Evolutionary conservation across 2,113 vertebrate species (phyloP).

Genomic region (Microcebus lehilahytsara): DNA sequence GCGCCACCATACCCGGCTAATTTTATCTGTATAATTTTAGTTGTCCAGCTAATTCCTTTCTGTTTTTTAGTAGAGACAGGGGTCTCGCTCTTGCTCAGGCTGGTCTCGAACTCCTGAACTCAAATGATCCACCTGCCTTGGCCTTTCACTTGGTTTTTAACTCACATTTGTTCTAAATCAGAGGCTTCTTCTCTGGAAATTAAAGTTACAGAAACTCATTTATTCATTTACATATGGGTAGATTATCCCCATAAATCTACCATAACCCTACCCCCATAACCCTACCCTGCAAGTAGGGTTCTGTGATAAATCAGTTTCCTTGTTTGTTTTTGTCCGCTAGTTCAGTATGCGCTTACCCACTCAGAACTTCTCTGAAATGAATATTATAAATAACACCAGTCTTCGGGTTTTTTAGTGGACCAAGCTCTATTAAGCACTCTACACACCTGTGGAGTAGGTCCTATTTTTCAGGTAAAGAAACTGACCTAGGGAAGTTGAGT

Average conservation of each 20-base stretch:
- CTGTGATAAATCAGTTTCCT: neutral
- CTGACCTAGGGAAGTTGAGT: neutral
- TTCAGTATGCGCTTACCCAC: neutral
- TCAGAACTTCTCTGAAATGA: neutral
- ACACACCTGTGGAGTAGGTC: neutral
- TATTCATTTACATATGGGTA: neutral
- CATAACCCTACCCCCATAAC: too few relatives aligned
- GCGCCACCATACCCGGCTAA: too few relatives aligned
- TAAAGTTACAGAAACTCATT: neutral
- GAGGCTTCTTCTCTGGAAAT: conserved; percentile 18
- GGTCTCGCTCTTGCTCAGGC: too few relatives aligned
- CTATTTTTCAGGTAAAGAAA: neutral
- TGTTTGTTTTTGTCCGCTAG: neutral
- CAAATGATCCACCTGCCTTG: too few relatives aligned
- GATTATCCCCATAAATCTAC: neutral
- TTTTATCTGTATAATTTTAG: too few relatives aligned
- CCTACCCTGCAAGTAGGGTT: neutral
- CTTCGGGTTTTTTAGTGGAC: neutral
- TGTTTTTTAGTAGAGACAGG: too few relatives aligned
- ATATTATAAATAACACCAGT: neutral
- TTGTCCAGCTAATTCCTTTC: too few relatives aligned
- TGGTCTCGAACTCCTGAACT: too few relatives aligned
- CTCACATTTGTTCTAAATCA: neutral
- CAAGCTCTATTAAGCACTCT: neutral
- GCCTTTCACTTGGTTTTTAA: neutral